phyloP scores from a whole-genome alignment of 2,113 vertebrate genomes.

The Diadophis punctatus region DNA sequence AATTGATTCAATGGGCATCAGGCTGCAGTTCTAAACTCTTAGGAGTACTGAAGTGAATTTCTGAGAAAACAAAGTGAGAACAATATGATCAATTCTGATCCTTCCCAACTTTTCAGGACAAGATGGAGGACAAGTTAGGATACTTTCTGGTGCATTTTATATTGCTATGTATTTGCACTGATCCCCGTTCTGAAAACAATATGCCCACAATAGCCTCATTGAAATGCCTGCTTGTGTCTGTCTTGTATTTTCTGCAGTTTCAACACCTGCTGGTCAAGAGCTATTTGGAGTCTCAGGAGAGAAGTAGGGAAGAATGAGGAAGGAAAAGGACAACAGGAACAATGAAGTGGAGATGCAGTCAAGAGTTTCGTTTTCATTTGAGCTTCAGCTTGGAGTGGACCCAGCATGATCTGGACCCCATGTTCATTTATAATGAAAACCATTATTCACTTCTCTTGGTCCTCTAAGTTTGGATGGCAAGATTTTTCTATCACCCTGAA shows the following conservation, averaged over 20 bases:
- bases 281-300: slow-evolving; percentile 19
- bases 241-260: slow-evolving; percentile 8
- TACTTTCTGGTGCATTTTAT: neutral
- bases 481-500: slow-evolving; percentile 7
- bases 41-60: neutral
- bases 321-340: neutral
- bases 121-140: neutral
- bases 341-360: slow-evolving; percentile 15
- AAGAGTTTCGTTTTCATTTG: slow-evolving; percentile 38
- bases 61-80: neutral
- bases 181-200: slow-evolving; percentile 2
- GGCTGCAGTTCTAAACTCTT: neutral
- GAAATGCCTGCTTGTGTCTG: slow-evolving; percentile 1
- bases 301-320: neutral
- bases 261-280: neutral
- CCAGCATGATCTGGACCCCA: neutral
- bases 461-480: neutral
- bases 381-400: slow-evolving; percentile 12
- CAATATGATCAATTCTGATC: neutral
- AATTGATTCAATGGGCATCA: neutral
- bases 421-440: slow-evolving; percentile 12
- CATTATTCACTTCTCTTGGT: slow-evolving; percentile 16
- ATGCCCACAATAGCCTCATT: neutral
- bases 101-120: neutral
- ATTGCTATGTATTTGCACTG: neutral